These are phyloP conservation scores for Rhinichthys klamathensis DNA, from an alignment of 2,113 vertebrate species.

Conservation along the genomic window DNA sequence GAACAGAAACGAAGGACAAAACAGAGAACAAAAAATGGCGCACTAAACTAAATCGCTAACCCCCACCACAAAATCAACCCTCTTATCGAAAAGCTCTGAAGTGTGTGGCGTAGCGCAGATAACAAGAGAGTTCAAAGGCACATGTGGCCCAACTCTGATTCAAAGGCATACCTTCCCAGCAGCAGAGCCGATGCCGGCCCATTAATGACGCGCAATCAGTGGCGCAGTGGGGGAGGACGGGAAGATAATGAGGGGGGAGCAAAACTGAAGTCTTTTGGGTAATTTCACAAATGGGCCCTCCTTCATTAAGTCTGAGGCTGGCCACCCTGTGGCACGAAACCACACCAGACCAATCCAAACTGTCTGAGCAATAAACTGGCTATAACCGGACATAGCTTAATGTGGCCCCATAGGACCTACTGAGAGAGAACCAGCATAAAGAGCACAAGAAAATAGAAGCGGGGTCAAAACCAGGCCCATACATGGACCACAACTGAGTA, in stretches of 20 bases:
- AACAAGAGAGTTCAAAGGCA: slow-evolving; percentile 57
- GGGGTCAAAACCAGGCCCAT: not conserved
- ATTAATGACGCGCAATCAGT: slow-evolving; percentile 59
- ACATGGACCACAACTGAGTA: not conserved
- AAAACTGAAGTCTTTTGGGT: slow-evolving; percentile 35
- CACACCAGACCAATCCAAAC: slow-evolving; percentile 24
- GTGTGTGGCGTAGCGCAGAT: slow-evolving; percentile 49
- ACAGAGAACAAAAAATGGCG: slow-evolving; percentile 24
- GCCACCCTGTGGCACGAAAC: slow-evolving; percentile 31
- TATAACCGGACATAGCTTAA: not conserved
- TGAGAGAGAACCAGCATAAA: not conserved
- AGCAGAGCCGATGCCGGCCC: slow-evolving; percentile 36
- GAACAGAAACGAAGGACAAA: not conserved
- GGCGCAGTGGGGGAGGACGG: slow-evolving; percentile 31
- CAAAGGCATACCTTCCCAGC: slow-evolving; percentile 56
- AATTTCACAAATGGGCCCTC: slow-evolving; percentile 53
- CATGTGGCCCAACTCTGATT: slow-evolving; percentile 53
- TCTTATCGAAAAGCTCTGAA: slow-evolving; percentile 55
- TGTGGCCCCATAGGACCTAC: slow-evolving; percentile 10
- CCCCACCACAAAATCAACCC: slow-evolving; percentile 21
- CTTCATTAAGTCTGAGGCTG: slow-evolving; percentile 30
- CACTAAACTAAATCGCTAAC: slow-evolving; percentile 18
- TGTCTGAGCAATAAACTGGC: slow-evolving; percentile 10
- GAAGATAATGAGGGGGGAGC: slow-evolving; percentile 41
- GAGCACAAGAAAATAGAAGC: not conserved